Evolutionary conservation across 2,113 vertebrate genomes (phyloP).

Genomic region (Cinclus mexicanus): DNA sequence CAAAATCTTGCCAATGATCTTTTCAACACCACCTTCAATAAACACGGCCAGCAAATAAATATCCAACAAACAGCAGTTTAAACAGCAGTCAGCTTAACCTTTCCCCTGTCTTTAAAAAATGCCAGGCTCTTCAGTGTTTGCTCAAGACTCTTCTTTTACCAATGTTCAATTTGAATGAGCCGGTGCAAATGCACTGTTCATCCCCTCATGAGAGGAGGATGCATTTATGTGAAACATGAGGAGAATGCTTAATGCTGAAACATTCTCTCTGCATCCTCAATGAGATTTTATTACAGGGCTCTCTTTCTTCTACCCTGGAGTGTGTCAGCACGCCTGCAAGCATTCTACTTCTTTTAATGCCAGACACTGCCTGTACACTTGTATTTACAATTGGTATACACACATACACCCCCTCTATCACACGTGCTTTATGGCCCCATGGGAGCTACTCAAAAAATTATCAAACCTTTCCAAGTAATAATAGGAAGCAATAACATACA

Average conservation of each 20-base stretch:
- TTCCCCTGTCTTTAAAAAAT: slow-evolving; percentile 60
- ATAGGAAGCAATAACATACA: neutral
- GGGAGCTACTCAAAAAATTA: neutral
- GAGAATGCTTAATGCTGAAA: slow-evolving; percentile 78
- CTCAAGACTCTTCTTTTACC: slow-evolving; percentile 73
- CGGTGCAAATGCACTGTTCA: slow-evolving; percentile 63
- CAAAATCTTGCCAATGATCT: slow-evolving; percentile 38
- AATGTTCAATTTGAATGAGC: slow-evolving; percentile 77
- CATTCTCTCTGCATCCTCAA: slow-evolving; percentile 76
- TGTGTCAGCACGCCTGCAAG: slow-evolving; percentile 31
- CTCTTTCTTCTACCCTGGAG: slow-evolving; percentile 65
- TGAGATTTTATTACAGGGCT: slow-evolving; percentile 79
- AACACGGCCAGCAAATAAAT: slow-evolving; percentile 51
- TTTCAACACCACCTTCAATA: slow-evolving; percentile 50
- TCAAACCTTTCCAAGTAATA: neutral
- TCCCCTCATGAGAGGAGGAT: slow-evolving; percentile 71
- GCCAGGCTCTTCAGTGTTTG: slow-evolving; percentile 67
- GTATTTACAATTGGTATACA: neutral
- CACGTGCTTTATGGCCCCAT: neutral
- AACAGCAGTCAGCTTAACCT: slow-evolving; percentile 64
- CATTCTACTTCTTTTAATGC: neutral
- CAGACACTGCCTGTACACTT: neutral
- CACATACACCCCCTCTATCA: neutral
- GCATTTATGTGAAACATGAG: slow-evolving; percentile 83
- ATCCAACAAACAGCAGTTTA: slow-evolving; percentile 61